Evolutionary conservation across 2,888 invertebrate species (phyloP), one percentile per base, ranked within the genome.

Genomic region (Gibbula magus): DNA sequence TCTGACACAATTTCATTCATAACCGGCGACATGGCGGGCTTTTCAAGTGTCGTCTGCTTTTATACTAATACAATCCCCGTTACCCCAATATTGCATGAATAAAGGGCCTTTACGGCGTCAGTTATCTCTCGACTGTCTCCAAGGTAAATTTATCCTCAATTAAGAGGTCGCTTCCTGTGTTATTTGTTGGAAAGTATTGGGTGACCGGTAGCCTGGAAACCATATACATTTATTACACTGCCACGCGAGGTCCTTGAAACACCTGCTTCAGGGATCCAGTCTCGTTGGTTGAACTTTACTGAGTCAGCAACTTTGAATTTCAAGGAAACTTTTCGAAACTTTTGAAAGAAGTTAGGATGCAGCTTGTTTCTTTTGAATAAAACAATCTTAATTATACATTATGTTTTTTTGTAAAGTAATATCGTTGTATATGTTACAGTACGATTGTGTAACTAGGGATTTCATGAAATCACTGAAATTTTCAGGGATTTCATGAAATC

Each of bases 1-100:
- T 61, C 61, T 61, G 18, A 61, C 22, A 29, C 25, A 22, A 61
- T 61, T 25, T 61, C 61, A 61, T 61, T 61, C 61, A 61, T 45
- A 29, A 25, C 61, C 4, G 5, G 25, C 13, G 61, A n/a, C 61
- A 22, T n/a, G 61, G 61, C n/a, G 61, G 29, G 61, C 61, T 61
- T 61, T 61, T 61, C 61, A 61, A 61, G 61, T 61, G 61, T 61
- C 61, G 61, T 61, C 61, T 61, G 61, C 61, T 25, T 61, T 61
- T 16, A 29, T 29, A 29, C 25, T n/a, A 29, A 29, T 29, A 29
- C 61, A 29, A 29, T 61, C 61, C 61, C 29, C 61, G 61, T 61
- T 25, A 29, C 16, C 61, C 61, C 61, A 45, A 61, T 61, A 61
- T 61, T 61, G 18, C 61, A 61, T 29, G 16, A 29, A 29, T 29